Evolutionary conservation across 2,888 invertebrate species (phyloP).

Genomic region (Eustalomyia histrio): DNA sequence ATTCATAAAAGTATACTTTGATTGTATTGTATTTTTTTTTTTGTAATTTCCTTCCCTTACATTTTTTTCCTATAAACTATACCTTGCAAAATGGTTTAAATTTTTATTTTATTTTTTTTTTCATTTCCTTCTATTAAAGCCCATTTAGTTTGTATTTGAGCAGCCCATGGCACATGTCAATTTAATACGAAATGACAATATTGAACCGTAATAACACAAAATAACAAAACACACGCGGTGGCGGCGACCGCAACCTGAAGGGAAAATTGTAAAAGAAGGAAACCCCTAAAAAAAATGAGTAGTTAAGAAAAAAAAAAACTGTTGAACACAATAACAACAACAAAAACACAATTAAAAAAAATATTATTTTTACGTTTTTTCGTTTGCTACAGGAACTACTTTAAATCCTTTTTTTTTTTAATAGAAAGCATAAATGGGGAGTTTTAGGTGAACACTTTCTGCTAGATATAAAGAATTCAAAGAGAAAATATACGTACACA

Average conservation of each 20-base stretch:
- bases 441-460: constrained; percentile 34
- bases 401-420: constrained; percentile 61
- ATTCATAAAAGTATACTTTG: constrained; percentile 50
- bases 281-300: constrained; percentile 32
- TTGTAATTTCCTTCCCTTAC: not conserved
- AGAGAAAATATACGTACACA: constrained; percentile 53
- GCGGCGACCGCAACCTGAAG: constrained; percentile 38
- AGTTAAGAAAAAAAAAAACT: constrained; percentile 50
- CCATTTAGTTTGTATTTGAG: constrained; percentile 47
- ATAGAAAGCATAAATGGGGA: constrained; percentile 33
- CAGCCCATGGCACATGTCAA: constrained; percentile 64
- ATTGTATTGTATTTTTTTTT: not conserved
- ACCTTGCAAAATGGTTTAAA: constrained; percentile 39
- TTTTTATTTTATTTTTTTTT: constrained; percentile 1
- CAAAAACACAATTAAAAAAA: constrained; percentile 52
- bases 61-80: constrained; percentile 23
- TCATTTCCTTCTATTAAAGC: constrained; percentile 22
- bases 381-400: constrained; percentile 23
- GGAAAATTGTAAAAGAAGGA: constrained; percentile 31
- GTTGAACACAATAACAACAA: constrained; percentile 44
- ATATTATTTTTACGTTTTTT: constrained; percentile 59
- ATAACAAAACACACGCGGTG: constrained; percentile 70
- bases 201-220: constrained; percentile 79
- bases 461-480: constrained; percentile 39
- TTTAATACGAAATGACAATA: constrained; percentile 79